Evolutionary conservation across 2,888 invertebrate genomes (phyloP), one percentile per base, ranked within the genome.

Genomic region (Mesoligia furuncula): DNA sequence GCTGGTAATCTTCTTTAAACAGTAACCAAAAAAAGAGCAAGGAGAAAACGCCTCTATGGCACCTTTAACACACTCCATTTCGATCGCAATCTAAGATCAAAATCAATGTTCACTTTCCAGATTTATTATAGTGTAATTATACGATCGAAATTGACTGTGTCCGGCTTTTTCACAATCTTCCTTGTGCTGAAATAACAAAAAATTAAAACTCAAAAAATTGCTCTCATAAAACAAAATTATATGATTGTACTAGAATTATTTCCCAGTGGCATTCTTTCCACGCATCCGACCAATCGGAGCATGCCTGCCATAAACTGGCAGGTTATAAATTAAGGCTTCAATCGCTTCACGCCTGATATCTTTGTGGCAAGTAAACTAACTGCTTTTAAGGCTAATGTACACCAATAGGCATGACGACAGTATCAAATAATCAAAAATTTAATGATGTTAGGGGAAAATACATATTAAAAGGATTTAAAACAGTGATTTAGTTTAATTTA

Each of bases 281-380:
- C 71, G 72, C 83, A 42, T 81, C 27, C 24, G 1, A 62, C 36
- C 62, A 83, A 73, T 73, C 67, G 62, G 83, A 68, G 81, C 81
- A 83, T 64, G 48, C 57, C 78, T 68, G 42, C 51, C 45, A 83
- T 73, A 64, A 68, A 36, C 27, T 73, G 62, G 62, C 73, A 83
- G 67, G 54, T 73, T 54, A 31, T 64, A 42, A 57, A 74, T 80
- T 68, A 68, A 51, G 9, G 39, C 64, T 62, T 78, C 59, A 73
- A 83, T 78, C 73, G 64, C 8, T 78, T 81, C 73, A 73, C 83
- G 83, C 62, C 45, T 78, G n/a, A 68, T 66, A 82, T 42, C 36
- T 24, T 39, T 45, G 17, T 51, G 20, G 4, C 20, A 54, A 54
- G 45, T 64, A 17, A 48, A 75, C n/a, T 48, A 17, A 67, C 31